A percentile compares a stretch with the other conserved stretches of the same genome.
Evolutionary conservation across 2,113 vertebrate genomes (phyloP).

Genomic region (Gambusia holbrooki): DNA sequence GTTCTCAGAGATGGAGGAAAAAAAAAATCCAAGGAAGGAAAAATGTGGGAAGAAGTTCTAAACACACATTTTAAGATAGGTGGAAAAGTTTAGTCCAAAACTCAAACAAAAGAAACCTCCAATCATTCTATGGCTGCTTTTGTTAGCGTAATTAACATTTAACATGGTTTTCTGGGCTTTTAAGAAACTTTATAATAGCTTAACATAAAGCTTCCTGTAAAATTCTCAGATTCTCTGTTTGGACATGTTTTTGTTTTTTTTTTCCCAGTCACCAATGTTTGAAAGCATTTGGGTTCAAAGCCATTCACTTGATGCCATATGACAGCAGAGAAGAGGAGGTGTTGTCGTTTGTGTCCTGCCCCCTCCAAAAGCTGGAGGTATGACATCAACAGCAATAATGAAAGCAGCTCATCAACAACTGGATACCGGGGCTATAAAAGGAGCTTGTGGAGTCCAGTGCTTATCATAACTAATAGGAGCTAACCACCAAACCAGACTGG

Average conservation of each 20-base stretch:
- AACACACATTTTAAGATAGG: background rate
- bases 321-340: conserved; percentile 52
- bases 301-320: conserved; percentile 34
- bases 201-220: conserved; percentile 1
- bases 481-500: conserved; percentile 41
- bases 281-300: conserved; percentile 37
- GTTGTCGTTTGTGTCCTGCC: conserved; percentile 61
- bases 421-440: conserved; percentile 73
- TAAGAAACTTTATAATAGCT: background rate
- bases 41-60: conserved; percentile 9
- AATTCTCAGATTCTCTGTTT: background rate
- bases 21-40: conserved; percentile 15
- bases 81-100: background rate
- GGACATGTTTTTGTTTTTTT: background rate
- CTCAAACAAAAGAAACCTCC: background rate
- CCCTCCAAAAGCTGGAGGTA: conserved; percentile 55
- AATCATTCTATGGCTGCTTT: background rate
- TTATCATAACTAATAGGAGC: conserved; percentile 63
- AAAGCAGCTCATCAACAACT: conserved; percentile 77
- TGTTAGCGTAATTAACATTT: background rate
- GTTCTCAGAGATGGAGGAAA: conserved; percentile 2
- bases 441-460: conserved; percentile 41
- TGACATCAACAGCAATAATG: conserved; percentile 80
- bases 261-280: background rate
- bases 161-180: background rate